Conservation (phyloP, 2,888 invertebrate genomes). For the Andricus curvator region DNA sequence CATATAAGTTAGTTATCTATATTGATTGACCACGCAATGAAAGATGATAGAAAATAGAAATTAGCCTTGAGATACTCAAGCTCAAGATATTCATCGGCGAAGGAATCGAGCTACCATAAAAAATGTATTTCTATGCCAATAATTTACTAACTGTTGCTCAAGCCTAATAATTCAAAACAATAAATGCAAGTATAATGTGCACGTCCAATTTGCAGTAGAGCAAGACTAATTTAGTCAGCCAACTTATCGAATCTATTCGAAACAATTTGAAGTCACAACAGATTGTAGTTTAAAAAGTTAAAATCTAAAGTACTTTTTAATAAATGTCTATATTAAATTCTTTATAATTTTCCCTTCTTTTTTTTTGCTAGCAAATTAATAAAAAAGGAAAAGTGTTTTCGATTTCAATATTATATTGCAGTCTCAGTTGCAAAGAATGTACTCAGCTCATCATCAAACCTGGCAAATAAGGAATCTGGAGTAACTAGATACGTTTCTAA, state of each 20-base stretch:
- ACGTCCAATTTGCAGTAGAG: no score
- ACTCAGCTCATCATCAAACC: neutral
- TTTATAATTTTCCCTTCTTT: neutral
- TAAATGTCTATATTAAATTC: no score
- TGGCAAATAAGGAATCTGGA: constrained; percentile 30
- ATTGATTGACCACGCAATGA: neutral
- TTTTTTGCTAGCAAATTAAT: neutral
- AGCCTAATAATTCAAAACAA: no score
- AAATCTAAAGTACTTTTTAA: neutral
- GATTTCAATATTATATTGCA: neutral
- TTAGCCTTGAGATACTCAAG: neutral
- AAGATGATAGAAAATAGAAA: neutral
- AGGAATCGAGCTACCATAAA: neutral
- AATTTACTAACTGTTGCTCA: no score
- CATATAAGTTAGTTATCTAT: neutral
- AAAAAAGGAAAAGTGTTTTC: neutral
- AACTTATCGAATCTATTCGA: neutral
- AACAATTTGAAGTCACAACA: neutral
- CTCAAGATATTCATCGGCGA: neutral
- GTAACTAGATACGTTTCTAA: constrained; percentile 53
- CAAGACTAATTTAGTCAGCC: no score
- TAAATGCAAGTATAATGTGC: no score
- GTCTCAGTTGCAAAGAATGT: neutral
- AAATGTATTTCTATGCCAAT: no score
- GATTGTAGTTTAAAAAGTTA: neutral